These are phyloP conservation scores for Encarsia formosa DNA, from an alignment of 2,888 invertebrate genomes.

Conservation along the genomic window DNA sequence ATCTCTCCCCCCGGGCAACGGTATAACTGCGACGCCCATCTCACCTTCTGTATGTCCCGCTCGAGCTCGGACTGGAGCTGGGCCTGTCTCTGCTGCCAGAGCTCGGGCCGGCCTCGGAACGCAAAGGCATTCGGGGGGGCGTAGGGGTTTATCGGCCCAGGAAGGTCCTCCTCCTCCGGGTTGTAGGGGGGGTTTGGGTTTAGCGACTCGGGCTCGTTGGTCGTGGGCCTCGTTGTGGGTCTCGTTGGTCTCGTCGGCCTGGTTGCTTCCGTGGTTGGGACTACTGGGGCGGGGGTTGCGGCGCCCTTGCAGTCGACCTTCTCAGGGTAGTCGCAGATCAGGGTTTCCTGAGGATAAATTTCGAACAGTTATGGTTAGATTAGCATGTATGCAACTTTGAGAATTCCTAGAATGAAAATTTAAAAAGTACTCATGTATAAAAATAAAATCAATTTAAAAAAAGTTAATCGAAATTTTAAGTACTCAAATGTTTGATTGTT, in stretches of 20 bases:
- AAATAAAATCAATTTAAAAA: too few species aligned
- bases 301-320: conserved; percentile 58
- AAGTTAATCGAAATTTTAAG: too few species aligned
- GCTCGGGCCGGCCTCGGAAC: conserved; percentile 28
- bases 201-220: conserved; percentile 5
- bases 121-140: conserved; percentile 13
- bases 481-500: too few species aligned
- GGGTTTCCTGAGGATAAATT: conserved; percentile 52
- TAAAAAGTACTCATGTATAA: too few species aligned
- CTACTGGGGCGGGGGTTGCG: conserved; percentile 36
- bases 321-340: conserved; percentile 63
- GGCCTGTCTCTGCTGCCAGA: conserved; percentile 37
- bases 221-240: not conserved
- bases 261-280: conserved; percentile 28
- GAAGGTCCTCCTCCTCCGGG: conserved; percentile 15
- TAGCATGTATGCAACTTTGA: too few species aligned
- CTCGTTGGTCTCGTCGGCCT: conserved; percentile 7
- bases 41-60: conserved; percentile 20
- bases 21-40: too few species aligned
- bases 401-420: too few species aligned
- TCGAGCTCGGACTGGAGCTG: conserved; percentile 34
- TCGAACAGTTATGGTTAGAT: too few species aligned
- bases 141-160: conserved; percentile 33
- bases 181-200: conserved; percentile 24
- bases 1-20: not conserved